phyloP scores from a whole-genome alignment of 2,888 invertebrate species.

The Boloria euphrosyne region DNA sequence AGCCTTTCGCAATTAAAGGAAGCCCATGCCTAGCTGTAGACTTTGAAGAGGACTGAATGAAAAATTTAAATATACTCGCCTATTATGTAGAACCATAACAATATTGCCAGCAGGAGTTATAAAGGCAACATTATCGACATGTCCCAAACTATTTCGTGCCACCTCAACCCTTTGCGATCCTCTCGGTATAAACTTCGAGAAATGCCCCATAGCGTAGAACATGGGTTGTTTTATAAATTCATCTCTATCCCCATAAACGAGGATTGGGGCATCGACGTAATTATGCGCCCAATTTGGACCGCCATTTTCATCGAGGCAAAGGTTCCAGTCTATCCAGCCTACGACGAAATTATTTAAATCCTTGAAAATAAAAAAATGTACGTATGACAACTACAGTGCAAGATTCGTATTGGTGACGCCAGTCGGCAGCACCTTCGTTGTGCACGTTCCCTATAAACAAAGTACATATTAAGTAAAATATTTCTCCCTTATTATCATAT shows the following conservation, averaged over 20 bases:
- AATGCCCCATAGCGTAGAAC: constrained; percentile 92
- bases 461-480: too few species aligned
- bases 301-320: constrained; percentile 87
- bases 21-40: not conserved
- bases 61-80: constrained; percentile 50
- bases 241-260: constrained; percentile 70
- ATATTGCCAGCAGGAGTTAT: constrained; percentile 58
- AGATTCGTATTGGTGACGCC: too few species aligned
- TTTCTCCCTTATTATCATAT: too few species aligned
- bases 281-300: constrained; percentile 91
- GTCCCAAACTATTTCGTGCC: constrained; percentile 37
- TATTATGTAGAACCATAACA: constrained; percentile 64
- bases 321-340: constrained; percentile 96
- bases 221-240: constrained; percentile 95
- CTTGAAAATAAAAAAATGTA: constrained; percentile 55
- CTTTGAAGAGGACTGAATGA: not conserved
- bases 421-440: too few species aligned
- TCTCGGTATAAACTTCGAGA: constrained; percentile 85
- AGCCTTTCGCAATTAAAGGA: too few species aligned
- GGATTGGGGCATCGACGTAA: constrained; percentile 87
- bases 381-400: too few species aligned
- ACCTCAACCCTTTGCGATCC: constrained; percentile 71
- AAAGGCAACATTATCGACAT: constrained; percentile 50
- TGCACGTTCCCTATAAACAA: too few species aligned
- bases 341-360: constrained; percentile 86